These are phyloP conservation scores for Emydocephalus ijimae DNA, from an alignment of 2,113 vertebrate species.

Conservation along the genomic window DNA sequence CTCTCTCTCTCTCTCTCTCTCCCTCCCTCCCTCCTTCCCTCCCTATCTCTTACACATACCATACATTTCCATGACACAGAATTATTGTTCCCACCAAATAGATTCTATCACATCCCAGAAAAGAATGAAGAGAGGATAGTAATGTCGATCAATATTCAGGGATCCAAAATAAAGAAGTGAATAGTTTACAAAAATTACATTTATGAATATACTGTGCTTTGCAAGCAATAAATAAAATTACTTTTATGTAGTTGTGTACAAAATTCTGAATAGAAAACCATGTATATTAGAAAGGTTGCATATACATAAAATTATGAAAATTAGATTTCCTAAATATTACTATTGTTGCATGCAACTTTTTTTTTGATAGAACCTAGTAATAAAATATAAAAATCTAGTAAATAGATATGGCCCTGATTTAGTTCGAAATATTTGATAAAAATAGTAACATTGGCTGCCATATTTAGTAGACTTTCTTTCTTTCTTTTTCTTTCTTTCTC, in stretches of 20 bases:
- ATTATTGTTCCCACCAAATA: background rate
- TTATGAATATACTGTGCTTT: background rate
- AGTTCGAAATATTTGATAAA: background rate
- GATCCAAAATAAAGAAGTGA: background rate
- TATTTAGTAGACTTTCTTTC: background rate
- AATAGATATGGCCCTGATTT: background rate
- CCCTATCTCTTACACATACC: background rate
- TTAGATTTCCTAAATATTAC: background rate
- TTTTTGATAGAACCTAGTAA: background rate
- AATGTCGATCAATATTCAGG: background rate
- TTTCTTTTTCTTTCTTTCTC: no score
- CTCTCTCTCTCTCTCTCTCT: background rate
- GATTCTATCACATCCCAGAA: background rate
- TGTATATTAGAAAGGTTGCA: background rate
- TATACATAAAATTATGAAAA: background rate
- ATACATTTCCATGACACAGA: background rate
- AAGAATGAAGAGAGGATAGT: background rate
- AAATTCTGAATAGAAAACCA: background rate
- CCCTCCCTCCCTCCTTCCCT: background rate
- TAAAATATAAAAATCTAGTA: background rate
- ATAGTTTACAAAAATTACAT: background rate
- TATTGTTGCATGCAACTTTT: background rate
- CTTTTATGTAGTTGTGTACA: background rate
- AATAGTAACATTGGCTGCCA: background rate
- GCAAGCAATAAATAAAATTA: background rate